Percentiles rank a stretch among this genome's conserved stretches.
Evolutionary conservation across 2,888 invertebrate species (phyloP).

Genomic region (Diaphora mendica): DNA sequence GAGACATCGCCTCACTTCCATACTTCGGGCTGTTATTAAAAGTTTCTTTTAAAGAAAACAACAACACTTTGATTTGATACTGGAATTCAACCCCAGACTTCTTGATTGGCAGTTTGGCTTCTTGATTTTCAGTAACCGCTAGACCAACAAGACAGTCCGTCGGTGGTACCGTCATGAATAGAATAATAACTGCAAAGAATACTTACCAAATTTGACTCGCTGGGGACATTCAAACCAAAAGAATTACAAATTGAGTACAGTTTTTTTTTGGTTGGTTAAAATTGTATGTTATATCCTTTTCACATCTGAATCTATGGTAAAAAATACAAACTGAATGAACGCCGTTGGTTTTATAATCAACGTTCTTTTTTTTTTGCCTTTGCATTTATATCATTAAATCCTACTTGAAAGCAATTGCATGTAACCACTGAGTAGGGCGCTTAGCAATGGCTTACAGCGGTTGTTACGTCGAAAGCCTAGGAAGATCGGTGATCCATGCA

Average conservation of each 20-base stretch:
- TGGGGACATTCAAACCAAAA: too few species aligned
- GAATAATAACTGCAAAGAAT: too few species aligned
- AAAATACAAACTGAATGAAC: conserved; percentile 24
- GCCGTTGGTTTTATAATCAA: conserved; percentile 26
- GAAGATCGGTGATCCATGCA: conserved; percentile 24
- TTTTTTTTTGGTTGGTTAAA: background rate
- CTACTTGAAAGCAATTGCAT: conserved; percentile 60
- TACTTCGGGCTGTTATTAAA: too few species aligned
- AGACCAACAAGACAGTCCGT: too few species aligned
- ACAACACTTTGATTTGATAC: too few species aligned
- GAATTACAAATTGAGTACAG: background rate
- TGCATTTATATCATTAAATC: conserved; percentile 50
- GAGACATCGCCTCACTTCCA: too few species aligned
- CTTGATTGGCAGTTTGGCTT: too few species aligned
- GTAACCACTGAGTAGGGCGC: conserved; percentile 46
- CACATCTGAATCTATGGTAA: background rate
- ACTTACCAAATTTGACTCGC: too few species aligned
- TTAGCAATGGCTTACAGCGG: conserved; percentile 40
- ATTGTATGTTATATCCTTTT: background rate
- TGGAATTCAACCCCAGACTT: too few species aligned
- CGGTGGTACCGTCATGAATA: too few species aligned
- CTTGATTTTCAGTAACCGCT: too few species aligned
- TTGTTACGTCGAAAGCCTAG: conserved; percentile 25
- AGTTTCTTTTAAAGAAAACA: too few species aligned
- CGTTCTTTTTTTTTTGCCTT: conserved; percentile 39